Evolutionary conservation across 2,797 vertebrate species (phyloP).

Genomic region (Eupleurogrammus muticus): DNA sequence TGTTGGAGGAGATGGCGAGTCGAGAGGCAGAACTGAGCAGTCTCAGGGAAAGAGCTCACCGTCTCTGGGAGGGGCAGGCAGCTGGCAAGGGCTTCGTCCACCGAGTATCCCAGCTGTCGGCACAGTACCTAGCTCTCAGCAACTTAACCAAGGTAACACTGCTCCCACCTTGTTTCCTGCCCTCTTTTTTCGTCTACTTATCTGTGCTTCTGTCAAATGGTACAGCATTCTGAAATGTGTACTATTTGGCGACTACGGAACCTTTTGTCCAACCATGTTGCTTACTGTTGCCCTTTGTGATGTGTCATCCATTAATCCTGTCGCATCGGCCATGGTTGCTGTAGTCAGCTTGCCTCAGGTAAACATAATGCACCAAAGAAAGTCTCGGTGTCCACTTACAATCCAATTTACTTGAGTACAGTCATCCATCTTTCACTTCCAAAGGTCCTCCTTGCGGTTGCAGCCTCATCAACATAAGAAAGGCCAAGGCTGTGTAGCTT

Average conservation of each 20-base stretch:
- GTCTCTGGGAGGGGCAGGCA: constrained; percentile 96
- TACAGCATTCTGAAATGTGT: constrained; percentile 37
- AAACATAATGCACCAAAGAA: constrained; percentile 13
- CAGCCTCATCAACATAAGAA: constrained; percentile 52
- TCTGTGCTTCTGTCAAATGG: constrained; percentile 43
- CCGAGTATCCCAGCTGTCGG: constrained; percentile 96
- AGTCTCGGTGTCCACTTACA: constrained; percentile 3
- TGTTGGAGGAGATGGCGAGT: constrained; percentile 94
- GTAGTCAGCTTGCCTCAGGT: constrained; percentile 26
- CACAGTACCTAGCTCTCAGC: constrained; percentile 95
- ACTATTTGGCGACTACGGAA: constrained; percentile 10
- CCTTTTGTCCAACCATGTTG: constrained; percentile 25
- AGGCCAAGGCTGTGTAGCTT: constrained; percentile 30
- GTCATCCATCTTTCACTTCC: constrained; percentile 31
- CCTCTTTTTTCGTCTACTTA: constrained; percentile 10
- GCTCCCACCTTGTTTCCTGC: constrained; percentile 19
- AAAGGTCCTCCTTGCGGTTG: constrained; percentile 18
- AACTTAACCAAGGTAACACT: constrained; percentile 95
- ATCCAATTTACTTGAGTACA: constrained; percentile 40
- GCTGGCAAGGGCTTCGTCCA: constrained; percentile 97
- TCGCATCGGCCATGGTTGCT: constrained; percentile 31
- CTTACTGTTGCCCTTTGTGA: constrained; percentile 32
- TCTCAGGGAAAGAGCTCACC: constrained; percentile 95
- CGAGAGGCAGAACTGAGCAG: constrained; percentile 92
- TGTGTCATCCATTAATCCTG: constrained; percentile 44